phyloP scores from a whole-genome alignment of 2,113 vertebrate genomes.

The Corythornis madagascariensis region DNA sequence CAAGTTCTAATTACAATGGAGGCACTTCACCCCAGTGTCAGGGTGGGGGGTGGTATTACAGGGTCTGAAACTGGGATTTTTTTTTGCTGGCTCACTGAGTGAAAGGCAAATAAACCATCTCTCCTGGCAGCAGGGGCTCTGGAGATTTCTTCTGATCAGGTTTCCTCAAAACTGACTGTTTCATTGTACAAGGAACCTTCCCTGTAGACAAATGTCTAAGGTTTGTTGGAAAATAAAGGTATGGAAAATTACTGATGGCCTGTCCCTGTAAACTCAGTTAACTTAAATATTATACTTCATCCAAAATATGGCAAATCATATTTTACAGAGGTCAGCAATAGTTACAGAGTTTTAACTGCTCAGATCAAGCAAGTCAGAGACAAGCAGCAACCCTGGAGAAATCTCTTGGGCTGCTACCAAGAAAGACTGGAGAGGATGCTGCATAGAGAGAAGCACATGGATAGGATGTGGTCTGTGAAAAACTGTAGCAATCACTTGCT shows the following conservation, averaged over 20 bases:
- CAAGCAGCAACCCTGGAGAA: neutral
- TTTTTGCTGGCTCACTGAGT: neutral
- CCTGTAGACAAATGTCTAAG: neutral
- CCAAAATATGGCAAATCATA: neutral
- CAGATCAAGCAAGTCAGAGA: neutral
- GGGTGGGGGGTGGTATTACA: neutral
- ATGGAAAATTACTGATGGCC: neutral
- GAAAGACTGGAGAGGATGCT: neutral
- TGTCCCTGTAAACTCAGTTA: neutral
- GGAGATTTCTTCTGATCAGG: neutral
- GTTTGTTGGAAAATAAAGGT: neutral
- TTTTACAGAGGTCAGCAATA: neutral
- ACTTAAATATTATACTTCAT: neutral
- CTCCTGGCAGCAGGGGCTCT: neutral
- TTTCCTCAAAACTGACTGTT: neutral
- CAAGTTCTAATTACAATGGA: neutral
- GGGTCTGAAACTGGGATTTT: neutral
- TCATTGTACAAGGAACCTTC: neutral
- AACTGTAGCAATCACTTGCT: neutral
- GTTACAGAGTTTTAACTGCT: neutral
- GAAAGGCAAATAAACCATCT: neutral
- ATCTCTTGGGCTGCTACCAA: neutral
- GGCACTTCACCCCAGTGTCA: neutral
- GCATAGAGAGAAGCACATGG: neutral
- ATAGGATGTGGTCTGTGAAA: neutral